Evolutionary conservation across 2,888 invertebrate genomes (phyloP), one percentile per base, ranked within the genome.

Genomic region (Tetropium fuscum): DNA sequence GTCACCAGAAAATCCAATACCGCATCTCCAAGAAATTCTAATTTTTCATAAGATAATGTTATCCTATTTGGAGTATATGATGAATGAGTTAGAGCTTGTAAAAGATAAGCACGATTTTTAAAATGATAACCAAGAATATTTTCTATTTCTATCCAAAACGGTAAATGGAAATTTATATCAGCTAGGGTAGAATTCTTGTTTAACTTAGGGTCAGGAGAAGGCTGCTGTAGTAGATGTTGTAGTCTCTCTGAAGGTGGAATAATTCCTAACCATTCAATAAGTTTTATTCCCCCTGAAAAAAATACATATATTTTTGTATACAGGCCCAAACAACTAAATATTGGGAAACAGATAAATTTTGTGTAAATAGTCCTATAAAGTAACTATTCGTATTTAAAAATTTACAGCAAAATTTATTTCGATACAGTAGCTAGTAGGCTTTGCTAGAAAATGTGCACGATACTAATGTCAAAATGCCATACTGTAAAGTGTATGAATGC

Each of bases 1-100:
- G 97, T 96, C 18, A 97, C 89, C 7, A 97, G 81, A 78, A 95
- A 95, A 82, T 97, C 97, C 49, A 97, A 81, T 19, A 97, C 86
- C 4, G 97, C 95, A 83, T 97, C 97, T 2, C 97, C 97, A 2
- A 97, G 83, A 79, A 95, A 97, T 80, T 97, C 97, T n/a, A 97
- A 79, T 7, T 92, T 86, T 78, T 95, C 92, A 81, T 98, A 99
- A 66, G 93, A 94, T 19, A 89, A 90, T 0, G 98, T 98, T 41
- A 92, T 76, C 0, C 89, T 85, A 81, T 97, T 96, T 3, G 88
- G 85, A 3, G 88, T 87, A 81, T 90, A 96, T 0, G 97, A 95
- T 0, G 97, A 88, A 83, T 99, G 99, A 0, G 98, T 95, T 48
- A 99, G 84, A 0, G 97, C 97, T 88, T 94, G 96, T 11, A 98